phyloP scores from a whole-genome alignment of 2,888 invertebrate species.

The Noctua janthina region DNA sequence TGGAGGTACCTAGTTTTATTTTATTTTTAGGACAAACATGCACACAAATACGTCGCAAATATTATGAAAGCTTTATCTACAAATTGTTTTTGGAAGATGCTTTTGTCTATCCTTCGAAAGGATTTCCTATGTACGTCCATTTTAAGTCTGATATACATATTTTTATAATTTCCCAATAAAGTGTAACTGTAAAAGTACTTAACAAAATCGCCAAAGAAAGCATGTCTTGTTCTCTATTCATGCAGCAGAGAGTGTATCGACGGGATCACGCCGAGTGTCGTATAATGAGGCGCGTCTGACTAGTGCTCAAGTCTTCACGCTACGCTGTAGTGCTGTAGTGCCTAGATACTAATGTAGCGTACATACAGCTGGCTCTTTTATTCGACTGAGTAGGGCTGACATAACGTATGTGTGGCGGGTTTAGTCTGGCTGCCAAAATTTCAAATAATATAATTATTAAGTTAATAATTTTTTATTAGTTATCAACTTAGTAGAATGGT shows the following conservation, averaged over 20 bases:
- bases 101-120: not conserved
- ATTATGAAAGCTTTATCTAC: not conserved
- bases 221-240: slow-evolving; percentile 28
- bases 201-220: slow-evolving; percentile 14
- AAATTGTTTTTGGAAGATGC: not conserved
- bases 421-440: not conserved
- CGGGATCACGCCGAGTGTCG: slow-evolving; percentile 42
- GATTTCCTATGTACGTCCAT: too few species aligned
- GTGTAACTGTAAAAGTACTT: not conserved
- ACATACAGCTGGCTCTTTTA: slow-evolving; percentile 6
- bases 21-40: not conserved
- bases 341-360: slow-evolving; percentile 14
- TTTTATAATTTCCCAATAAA: not conserved
- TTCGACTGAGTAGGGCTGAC: slow-evolving; percentile 15
- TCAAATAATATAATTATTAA: not conserved
- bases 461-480: not conserved
- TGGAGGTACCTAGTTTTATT: not conserved
- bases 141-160: not conserved
- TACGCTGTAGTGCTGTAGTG: slow-evolving; percentile 8
- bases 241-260: slow-evolving; percentile 38
- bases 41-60: not conserved
- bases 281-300: slow-evolving; percentile 59
- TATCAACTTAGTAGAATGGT: not conserved
- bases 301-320: slow-evolving; percentile 34
- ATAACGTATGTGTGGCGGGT: not conserved